A percentile compares a stretch with the other conserved stretches of the same genome.
phyloP scores from a whole-genome alignment of 2,113 vertebrate species.

The Oryzias javanicus region DNA sequence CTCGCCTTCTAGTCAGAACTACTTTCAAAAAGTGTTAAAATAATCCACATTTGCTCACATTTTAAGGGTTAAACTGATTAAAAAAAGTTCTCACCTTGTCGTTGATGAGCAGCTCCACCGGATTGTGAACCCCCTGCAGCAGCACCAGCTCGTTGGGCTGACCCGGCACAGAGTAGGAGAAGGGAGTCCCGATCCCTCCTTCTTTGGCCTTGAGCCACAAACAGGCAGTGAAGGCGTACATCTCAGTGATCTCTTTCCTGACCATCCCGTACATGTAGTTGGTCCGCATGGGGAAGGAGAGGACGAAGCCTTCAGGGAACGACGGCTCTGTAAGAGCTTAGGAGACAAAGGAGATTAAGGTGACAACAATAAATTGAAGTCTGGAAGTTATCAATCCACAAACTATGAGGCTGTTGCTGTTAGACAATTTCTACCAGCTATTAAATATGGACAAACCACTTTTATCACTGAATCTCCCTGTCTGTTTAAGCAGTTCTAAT shows the following conservation, averaged over 20 bases:
- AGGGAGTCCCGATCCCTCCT: constrained; percentile 89
- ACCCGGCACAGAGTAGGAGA: constrained; percentile 91
- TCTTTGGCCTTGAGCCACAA: constrained; percentile 88
- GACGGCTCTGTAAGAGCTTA: constrained; percentile 74
- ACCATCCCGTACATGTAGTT: constrained; percentile 95
- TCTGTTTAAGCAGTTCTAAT: no score
- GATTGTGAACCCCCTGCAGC: constrained; percentile 88
- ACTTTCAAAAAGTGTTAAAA: no score
- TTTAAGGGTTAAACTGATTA: neutral
- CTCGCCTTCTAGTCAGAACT: no score
- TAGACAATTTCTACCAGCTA: neutral
- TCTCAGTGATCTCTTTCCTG: constrained; percentile 88
- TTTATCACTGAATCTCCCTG: no score
- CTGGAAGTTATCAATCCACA: no score
- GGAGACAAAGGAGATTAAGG: constrained; percentile 4
- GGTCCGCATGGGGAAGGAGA: constrained; percentile 90
- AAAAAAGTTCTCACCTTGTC: constrained; percentile 81
- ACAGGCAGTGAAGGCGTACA: constrained; percentile 92
- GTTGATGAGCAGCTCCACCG: constrained; percentile 95
- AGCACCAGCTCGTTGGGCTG: constrained; percentile 94
- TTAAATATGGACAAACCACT: neutral
- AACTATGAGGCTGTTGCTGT: no score
- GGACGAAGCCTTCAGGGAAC: constrained; percentile 86
- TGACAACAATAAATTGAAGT: no score
- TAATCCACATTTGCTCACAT: no score